These are phyloP conservation scores for Chondrosia reniformis DNA, from an alignment of 37 sponge, comb jelly and placozoan species.

Conservation along the genomic window DNA sequence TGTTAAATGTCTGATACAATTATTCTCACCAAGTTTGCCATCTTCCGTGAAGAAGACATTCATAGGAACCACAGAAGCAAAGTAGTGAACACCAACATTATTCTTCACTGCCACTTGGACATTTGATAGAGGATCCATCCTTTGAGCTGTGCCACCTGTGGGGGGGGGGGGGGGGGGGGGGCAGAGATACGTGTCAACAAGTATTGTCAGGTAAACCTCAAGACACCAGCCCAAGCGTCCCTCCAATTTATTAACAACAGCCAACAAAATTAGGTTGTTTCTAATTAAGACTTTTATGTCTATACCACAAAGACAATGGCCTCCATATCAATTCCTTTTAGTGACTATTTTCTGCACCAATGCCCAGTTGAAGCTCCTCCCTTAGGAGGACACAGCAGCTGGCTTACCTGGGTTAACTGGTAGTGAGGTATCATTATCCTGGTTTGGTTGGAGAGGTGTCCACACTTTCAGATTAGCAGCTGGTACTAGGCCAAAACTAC, in stretches of 20 bases:
- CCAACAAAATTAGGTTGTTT: too few relatives aligned
- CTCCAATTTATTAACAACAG: too few relatives aligned
- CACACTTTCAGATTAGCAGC: constrained; percentile 58
- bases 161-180: too few relatives aligned
- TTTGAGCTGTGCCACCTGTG: constrained; percentile 68
- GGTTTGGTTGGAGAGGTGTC: constrained; percentile 70
- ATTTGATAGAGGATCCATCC: constrained; percentile 83
- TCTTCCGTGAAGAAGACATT: constrained; percentile 62
- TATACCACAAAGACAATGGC: too few relatives aligned
- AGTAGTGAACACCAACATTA: constrained; percentile 86
- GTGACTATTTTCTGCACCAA: too few relatives aligned
- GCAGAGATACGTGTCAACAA: too few relatives aligned
- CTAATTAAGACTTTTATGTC: too few relatives aligned
- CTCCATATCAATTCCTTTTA: too few relatives aligned
- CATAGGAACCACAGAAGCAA: constrained; percentile 48
- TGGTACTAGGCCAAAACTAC: constrained; percentile 88
- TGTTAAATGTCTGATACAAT: not conserved
- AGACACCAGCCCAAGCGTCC: too few relatives aligned
- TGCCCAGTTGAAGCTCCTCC: too few relatives aligned
- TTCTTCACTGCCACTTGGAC: constrained; percentile 96
- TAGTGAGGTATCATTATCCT: constrained; percentile 58
- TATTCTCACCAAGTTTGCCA: constrained; percentile 83
- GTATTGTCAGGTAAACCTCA: too few relatives aligned
- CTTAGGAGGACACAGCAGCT: not conserved
- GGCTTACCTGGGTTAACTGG: constrained; percentile 39